Evolutionary conservation across 1,140 invertebrate genomes (phyloP).

Genomic region (Micrasema longulum): DNA sequence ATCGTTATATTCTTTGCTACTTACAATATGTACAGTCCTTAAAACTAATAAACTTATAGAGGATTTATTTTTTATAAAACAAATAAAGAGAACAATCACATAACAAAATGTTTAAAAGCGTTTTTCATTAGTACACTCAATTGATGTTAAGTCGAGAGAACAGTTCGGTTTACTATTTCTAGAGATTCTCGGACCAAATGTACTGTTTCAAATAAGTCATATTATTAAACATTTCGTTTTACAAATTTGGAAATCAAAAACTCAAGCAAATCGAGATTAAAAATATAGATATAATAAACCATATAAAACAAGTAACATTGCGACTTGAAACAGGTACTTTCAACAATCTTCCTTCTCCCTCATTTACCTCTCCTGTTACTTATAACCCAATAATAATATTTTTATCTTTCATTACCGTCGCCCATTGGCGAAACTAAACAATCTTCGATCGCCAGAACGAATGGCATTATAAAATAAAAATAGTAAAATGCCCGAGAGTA

Average conservation of each 20-base stretch:
- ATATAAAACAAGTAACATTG: constrained; percentile 55
- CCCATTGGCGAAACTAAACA: background rate
- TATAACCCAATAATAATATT: constrained; percentile 29
- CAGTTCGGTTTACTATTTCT: background rate
- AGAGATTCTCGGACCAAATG: constrained; percentile 15
- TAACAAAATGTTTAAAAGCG: constrained; percentile 53
- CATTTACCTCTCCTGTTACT: constrained; percentile 13
- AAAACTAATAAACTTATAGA: constrained; percentile 52
- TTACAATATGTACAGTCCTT: constrained; percentile 55
- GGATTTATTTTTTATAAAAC: constrained; percentile 51
- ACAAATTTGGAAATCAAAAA: constrained; percentile 43
- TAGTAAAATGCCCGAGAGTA: constrained; percentile 26
- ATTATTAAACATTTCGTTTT: constrained; percentile 49
- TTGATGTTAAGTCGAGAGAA: background rate
- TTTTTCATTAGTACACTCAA: constrained; percentile 33
- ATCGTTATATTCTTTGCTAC: constrained; percentile 52
- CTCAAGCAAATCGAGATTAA: constrained; percentile 18
- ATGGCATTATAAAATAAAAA: constrained; percentile 5
- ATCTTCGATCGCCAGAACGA: background rate
- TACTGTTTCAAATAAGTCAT: constrained; percentile 23
- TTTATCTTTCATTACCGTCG: background rate
- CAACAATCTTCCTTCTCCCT: constrained; percentile 30
- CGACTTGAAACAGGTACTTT: constrained; percentile 52
- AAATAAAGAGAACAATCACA: constrained; percentile 54
- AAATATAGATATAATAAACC: constrained; percentile 48